Evolutionary conservation across 2,797 vertebrate species (phyloP), one percentile per base, ranked within the genome.

Genomic region (Ctenopoma kingsleyae): DNA sequence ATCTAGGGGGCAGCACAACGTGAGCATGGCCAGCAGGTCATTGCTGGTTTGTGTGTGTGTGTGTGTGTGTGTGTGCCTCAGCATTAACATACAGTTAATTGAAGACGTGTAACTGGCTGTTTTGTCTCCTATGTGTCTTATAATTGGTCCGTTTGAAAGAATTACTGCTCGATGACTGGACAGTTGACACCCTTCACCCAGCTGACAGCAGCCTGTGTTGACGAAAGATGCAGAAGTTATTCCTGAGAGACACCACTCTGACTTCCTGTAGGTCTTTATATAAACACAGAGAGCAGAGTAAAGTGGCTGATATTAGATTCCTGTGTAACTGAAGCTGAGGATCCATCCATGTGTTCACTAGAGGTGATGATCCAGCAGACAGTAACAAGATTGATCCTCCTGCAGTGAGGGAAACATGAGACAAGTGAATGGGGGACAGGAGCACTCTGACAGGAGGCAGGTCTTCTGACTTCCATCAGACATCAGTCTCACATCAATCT

Each of bases 321-420:
- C 46, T 17, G 22, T 53, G 68, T 25, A 72, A 78, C 46, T n/a
- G 43, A 49, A 83, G 36, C 65, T 46, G 50, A 66, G 48, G 50
- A 19, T 52, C 32, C 56, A 66, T 51, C 22, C 17, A 38, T 9
- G 13, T 27, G 66, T 32, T 48, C 35, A 30, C 46, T 19, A 15
- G 19, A 9, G 6, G 40, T 57, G 61, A 47, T 4, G 13, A 35
- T 52, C 41, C 49, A 55, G 50, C 27, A 58, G 50, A 53, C 57
- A 4, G 22, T 20, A 23, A 59, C 5, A 0, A n/a, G 5, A 66
- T 70, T 2, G 27, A 65, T 19, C 44, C 2, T 51, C 40, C 20
- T 8, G 25, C 47, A 48, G 58, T 56, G 50, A 48, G 1, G 20
- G 62, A 54, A 65, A 66, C 50, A 53, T 19, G 46, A 56, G 22